These are phyloP conservation scores for Melanaphis sacchari DNA, from an alignment of 1,140 invertebrate genomes.

Conservation along the genomic window DNA sequence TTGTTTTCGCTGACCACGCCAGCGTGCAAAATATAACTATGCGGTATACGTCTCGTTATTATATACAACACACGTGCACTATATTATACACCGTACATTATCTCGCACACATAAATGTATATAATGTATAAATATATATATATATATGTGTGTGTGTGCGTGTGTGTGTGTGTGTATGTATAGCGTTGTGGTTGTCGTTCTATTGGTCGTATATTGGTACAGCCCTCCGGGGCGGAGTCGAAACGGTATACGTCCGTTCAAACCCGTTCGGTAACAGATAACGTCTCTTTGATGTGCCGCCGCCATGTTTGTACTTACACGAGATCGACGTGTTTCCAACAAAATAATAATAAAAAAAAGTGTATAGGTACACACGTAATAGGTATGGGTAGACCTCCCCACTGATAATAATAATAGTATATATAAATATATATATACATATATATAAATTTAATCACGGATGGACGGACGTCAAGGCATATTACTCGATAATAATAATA, in stretches of 20 bases:
- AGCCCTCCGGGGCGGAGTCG: conserved; percentile 48
- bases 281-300: conserved; percentile 54
- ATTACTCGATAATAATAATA: neutral
- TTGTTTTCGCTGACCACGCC: neutral
- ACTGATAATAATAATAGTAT: neutral
- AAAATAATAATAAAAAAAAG: conserved; percentile 23
- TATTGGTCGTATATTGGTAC: conserved; percentile 48
- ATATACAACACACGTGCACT: neutral
- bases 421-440: neutral
- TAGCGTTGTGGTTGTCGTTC: conserved; percentile 32
- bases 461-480: neutral
- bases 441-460: neutral
- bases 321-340: conserved; percentile 47
- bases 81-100: neutral
- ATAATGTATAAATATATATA: neutral
- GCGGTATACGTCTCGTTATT: neutral
- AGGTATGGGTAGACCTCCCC: neutral
- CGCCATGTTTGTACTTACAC: conserved; percentile 57
- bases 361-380: conserved; percentile 12
- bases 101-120: neutral
- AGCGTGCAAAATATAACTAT: neutral
- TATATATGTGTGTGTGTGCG: no score
- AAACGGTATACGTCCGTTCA: conserved; percentile 15
- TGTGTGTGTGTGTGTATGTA: no score
- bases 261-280: conserved; percentile 56